Base-by-base conservation (phyloP, 1,140 invertebrate genomes). In the Meloidogyne chitwoodi region DNA sequence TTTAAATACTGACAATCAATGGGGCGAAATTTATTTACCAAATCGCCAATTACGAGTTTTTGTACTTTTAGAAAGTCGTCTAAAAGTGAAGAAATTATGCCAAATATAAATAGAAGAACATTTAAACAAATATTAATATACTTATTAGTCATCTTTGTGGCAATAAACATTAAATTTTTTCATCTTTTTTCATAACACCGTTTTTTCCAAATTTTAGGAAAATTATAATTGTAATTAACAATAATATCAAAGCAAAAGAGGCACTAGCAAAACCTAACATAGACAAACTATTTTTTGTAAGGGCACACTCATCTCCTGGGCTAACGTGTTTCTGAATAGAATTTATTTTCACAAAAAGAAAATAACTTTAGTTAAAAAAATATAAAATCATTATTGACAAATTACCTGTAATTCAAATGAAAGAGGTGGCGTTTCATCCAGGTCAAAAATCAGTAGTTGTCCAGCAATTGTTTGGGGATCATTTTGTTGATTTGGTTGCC, bases 401-500 rank as follows among this genome's bases (percentile, higher is more conserved):
- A 16, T 22, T 22, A 26, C 31, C 24, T 34, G 72, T 29, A 34
- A 69, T 65, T 44, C 41, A 65, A 70, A 74, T 19, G 44, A 75
- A 41, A 31, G 38, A 4, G 81, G 85, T 8, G 84, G 85, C 34
- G 82, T 84, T 75, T 86, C 84, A 64, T 86, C 84, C 48, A 86
- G 48, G 80, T 86, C 84, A 63, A 83, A 86, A 63, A 86, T 84
- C 14, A 86, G 67, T 27, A 86, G 62, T 64, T 86, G 84, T 11
- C 84, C 85, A 34, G 85, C 69, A 44, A 86, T 84, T 77, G 80
- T 81, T n/a, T 85, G 84, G 27, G 64, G 70, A 22, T 84, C 82
- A 44, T 79, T 80, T 64, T 76, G 26, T 31, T 11, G n/a, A 26
- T 41, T 48, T 10, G 74, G 81, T 8, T 83, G 81, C 76, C 82